Evolutionary conservation across 2,113 vertebrate species (phyloP).

Genomic region (Balaeniceps rex): DNA sequence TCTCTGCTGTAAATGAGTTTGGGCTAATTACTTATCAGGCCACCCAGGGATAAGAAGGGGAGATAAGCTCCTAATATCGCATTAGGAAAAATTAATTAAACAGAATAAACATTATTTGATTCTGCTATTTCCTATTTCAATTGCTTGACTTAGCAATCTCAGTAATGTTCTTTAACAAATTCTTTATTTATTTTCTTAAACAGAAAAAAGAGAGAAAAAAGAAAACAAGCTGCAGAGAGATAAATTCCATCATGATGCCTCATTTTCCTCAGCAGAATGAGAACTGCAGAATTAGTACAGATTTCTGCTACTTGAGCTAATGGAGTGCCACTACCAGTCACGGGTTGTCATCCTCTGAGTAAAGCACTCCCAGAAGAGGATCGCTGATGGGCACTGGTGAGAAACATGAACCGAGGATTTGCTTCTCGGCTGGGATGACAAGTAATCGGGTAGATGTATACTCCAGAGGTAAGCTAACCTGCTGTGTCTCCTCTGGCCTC

Average conservation of each 20-base stretch:
- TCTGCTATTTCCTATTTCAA: neutral
- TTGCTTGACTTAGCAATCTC: neutral
- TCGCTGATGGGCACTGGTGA: neutral
- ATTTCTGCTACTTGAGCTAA: slow-evolving; percentile 8
- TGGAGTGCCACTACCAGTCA: neutral
- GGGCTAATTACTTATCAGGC: neutral
- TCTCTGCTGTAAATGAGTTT: neutral
- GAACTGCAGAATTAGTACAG: neutral
- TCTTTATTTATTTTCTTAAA: neutral
- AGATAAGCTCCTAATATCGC: slow-evolving; percentile 15
- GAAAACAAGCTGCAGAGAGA: neutral
- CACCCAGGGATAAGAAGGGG: neutral
- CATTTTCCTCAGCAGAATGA: neutral
- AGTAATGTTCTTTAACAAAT: neutral
- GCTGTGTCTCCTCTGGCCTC: neutral
- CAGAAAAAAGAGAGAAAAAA: neutral
- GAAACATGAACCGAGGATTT: neutral
- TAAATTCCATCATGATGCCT: neutral
- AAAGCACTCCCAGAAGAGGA: neutral
- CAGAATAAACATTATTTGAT: neutral
- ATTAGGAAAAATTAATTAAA: slow-evolving; percentile 34
- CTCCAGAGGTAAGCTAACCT: neutral
- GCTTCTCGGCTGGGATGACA: neutral
- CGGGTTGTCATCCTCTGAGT: neutral
- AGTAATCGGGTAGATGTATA: neutral